phyloP scores from a whole-genome alignment of 2,797 vertebrate species.

The Coreius guichenoti region DNA sequence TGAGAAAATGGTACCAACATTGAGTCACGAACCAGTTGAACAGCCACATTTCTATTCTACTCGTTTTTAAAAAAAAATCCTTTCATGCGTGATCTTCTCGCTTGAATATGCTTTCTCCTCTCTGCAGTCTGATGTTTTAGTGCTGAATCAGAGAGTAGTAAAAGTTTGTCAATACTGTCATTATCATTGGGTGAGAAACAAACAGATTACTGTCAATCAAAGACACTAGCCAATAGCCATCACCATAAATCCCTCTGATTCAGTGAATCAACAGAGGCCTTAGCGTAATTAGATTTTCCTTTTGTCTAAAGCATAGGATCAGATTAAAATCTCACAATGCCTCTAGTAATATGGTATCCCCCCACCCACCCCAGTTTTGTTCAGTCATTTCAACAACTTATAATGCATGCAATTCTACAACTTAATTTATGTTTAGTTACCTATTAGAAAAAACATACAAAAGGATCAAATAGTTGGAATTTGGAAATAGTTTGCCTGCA shows the following conservation, averaged over 20 bases:
- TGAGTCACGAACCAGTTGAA: neutral
- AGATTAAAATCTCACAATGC: neutral
- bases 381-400: neutral
- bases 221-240: constrained; percentile 45
- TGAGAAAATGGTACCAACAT: neutral
- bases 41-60: neutral
- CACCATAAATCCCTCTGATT: constrained; percentile 54
- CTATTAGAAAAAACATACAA: neutral
- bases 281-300: neutral
- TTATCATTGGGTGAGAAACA: constrained; percentile 57
- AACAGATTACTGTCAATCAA: constrained; percentile 62
- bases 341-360: neutral
- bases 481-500: neutral
- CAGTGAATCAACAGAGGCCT: constrained; percentile 29
- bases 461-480: neutral
- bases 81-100: neutral
- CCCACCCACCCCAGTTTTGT: neutral
- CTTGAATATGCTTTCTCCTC: neutral
- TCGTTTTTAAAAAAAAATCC: neutral
- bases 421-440: neutral
- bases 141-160: constrained; percentile 50
- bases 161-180: constrained; percentile 60
- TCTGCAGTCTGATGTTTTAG: neutral
- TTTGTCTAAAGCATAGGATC: neutral
- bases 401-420: neutral